Evolutionary conservation across 1,140 invertebrate genomes (phyloP).

Genomic region (Dendrolimus kikuchii): DNA sequence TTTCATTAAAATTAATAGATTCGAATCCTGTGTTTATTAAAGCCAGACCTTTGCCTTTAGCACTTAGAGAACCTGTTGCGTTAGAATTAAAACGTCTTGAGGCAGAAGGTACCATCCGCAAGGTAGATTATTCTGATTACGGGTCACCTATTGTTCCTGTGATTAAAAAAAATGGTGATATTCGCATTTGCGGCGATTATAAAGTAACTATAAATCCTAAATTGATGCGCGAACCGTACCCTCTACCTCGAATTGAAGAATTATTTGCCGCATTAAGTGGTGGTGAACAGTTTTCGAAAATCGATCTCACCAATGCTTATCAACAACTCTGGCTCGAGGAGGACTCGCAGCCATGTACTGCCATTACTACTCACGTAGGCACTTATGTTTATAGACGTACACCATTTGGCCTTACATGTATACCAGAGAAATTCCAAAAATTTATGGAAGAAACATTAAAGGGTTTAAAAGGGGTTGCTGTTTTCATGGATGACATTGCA

Average conservation of each 20-base stretch:
- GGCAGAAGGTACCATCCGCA: background rate
- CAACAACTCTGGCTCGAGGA: background rate
- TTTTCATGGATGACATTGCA: background rate
- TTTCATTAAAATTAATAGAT: background rate
- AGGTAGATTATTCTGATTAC: conserved; percentile 1
- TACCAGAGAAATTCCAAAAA: too few species aligned
- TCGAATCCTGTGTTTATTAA: background rate
- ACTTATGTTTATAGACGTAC: background rate
- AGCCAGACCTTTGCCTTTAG: background rate
- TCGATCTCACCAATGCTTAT: background rate
- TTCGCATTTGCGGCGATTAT: background rate
- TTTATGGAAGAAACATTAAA: background rate
- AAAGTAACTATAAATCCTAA: background rate
- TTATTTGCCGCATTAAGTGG: background rate
- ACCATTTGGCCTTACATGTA: too few species aligned
- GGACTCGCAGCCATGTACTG: background rate
- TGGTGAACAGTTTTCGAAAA: background rate
- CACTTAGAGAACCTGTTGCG: background rate
- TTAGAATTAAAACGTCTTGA: conserved; percentile 1
- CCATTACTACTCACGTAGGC: background rate
- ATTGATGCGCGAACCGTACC: conserved; percentile 1
- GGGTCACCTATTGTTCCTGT: background rate
- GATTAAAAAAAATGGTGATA: background rate
- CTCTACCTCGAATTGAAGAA: conserved; percentile 1
- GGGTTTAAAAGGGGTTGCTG: background rate